phyloP scores from a whole-genome alignment of 2,888 invertebrate species.

The Cephus rjabovi region DNA sequence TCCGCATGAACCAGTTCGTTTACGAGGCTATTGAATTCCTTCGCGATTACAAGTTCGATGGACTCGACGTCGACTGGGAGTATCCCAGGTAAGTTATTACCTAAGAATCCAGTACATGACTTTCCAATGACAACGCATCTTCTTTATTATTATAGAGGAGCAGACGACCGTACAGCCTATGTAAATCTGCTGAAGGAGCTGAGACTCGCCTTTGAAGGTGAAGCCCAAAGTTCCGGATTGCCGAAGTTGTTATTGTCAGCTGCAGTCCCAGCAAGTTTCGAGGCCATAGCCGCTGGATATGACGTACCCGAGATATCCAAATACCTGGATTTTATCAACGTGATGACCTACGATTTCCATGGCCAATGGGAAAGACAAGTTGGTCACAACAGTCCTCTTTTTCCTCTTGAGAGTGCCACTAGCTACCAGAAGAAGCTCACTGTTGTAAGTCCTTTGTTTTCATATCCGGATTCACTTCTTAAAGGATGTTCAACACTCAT shows the following conservation, averaged over 20 bases:
- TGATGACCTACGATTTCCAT: conserved; percentile 97
- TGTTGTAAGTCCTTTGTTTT: conserved; percentile 73
- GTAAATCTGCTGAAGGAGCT: conserved; percentile 87
- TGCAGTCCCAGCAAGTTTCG: conserved; percentile 92
- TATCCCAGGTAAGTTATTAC: conserved; percentile 76
- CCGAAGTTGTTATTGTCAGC: conserved; percentile 84
- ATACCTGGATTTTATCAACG: conserved; percentile 92
- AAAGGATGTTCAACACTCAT: neutral
- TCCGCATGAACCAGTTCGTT: conserved; percentile 95
- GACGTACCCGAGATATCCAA: conserved; percentile 95
- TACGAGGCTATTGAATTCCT: conserved; percentile 95
- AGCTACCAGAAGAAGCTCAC: conserved; percentile 94
- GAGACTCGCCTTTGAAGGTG: conserved; percentile 91
- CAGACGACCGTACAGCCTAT: conserved; percentile 87
- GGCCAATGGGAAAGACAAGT: conserved; percentile 95
- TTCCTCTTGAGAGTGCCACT: conserved; percentile 88
- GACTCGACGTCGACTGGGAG: conserved; percentile 94
- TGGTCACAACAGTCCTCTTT: conserved; percentile 92
- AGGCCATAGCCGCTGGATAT: conserved; percentile 93
- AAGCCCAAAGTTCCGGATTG: conserved; percentile 88
- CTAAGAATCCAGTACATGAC: neutral
- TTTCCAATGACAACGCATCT: neutral
- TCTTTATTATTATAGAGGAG: conserved; percentile 71
- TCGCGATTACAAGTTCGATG: conserved; percentile 91
- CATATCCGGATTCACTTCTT: neutral